These are phyloP conservation scores for Eutrigla gurnardus DNA, from an alignment of 2,797 vertebrate genomes.

Conservation along the genomic window DNA sequence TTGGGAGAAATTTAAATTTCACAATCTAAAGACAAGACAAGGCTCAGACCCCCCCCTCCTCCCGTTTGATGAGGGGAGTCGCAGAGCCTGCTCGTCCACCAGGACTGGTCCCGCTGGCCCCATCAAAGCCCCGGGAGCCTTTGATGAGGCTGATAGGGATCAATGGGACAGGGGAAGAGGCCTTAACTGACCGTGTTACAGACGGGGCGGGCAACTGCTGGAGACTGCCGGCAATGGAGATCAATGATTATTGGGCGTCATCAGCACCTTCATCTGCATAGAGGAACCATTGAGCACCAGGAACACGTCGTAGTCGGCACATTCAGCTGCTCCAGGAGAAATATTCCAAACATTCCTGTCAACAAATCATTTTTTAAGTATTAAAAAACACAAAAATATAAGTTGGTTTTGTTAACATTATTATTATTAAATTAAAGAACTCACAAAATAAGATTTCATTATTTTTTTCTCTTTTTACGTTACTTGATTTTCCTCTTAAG, in stretches of 20 bases:
- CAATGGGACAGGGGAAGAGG: conserved; percentile 76
- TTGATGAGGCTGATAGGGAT: conserved; percentile 82
- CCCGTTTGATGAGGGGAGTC: conserved; percentile 54
- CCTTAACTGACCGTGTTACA: conserved; percentile 78
- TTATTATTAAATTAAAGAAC: too few species aligned
- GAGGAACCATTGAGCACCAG: conserved; percentile 46
- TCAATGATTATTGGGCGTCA: conserved; percentile 77
- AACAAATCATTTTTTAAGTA: neutral
- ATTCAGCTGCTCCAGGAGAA: neutral
- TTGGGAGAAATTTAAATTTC: conserved; percentile 28
- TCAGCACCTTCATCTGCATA: conserved; percentile 64
- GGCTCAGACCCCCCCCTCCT: neutral
- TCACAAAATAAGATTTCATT: too few species aligned
- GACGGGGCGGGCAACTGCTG: conserved; percentile 73
- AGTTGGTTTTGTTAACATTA: too few species aligned
- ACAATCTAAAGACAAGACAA: neutral
- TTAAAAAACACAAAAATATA: neutral
- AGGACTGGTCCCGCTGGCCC: conserved; percentile 69
- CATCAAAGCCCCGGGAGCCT: conserved; percentile 75
- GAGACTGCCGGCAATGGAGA: conserved; percentile 62
- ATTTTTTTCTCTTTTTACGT: too few species aligned
- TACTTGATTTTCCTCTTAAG: neutral
- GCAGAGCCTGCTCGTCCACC: conserved; percentile 61
- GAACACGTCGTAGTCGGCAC: too few species aligned
- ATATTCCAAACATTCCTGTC: neutral